Base-by-base conservation (phyloP, 92 coral and sea anemone species). In the Zoanthus sansibaricus region DNA sequence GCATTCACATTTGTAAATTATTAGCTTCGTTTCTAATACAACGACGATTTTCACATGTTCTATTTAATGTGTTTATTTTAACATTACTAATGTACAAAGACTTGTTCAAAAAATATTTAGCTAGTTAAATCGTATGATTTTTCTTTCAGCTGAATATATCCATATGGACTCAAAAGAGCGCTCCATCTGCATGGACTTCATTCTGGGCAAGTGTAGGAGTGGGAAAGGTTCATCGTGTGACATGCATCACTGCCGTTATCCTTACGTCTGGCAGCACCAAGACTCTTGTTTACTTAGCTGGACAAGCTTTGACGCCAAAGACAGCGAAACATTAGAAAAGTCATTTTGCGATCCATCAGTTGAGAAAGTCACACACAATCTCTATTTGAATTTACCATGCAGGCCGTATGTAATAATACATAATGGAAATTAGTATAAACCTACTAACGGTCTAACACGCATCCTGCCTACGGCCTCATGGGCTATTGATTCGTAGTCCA, bases 221-320 rank as follows among this genome's bases (percentile, higher is more conserved):
- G 42, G 52, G 15, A 12, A 78, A 78, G 83, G 71, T n/a, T 56
- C 71, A 12, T 33, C 71, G 71, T 78, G 83, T 59, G 72, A 31
- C 9, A 78, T 78, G 83, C 83, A 78, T 71, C 83, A 78, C 71
- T 78, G 70, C 59, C 37, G 83, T 11, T 14, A 32, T 15, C 71
- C 71, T 3, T 78, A 78, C 71, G 14, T 78, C 13, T 78, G 83
- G 83, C 83, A 78, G 83, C 37, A 18, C 45, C 48, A 32, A 52
- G 54, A 59, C 0, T 15, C 72, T 8, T 42, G 3, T 31, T 56
- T 0, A 9, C 8, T 25, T 0, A 37, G 18, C 31, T 78, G 83
- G 83, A 58, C 1, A 17, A 56, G 83, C 33, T 15, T 78, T 32
- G n/a, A 45, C 16, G 48, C 1, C 12, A 32, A 78, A 18, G 83